phyloP scores from a whole-genome alignment of 2,113 vertebrate genomes.

The Tetraodon nigroviridis region DNA sequence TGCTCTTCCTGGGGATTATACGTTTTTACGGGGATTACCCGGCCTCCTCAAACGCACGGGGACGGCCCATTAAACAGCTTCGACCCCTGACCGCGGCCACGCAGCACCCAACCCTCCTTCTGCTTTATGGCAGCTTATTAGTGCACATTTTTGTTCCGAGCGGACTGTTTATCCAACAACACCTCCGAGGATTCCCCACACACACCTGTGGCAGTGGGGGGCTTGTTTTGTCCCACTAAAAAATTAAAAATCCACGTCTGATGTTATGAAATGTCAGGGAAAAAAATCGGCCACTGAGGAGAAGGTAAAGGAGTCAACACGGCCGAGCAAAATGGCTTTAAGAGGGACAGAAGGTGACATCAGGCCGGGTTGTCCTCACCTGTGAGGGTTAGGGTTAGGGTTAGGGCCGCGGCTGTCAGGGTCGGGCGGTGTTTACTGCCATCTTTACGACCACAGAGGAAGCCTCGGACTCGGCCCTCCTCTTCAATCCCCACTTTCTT shows the following conservation, averaged over 20 bases:
- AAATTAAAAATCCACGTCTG: neutral
- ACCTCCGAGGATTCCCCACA: too few relatives aligned
- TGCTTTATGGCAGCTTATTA: too few relatives aligned
- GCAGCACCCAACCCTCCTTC: too few relatives aligned
- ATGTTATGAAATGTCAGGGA: neutral
- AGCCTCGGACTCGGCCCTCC: slow-evolving; percentile 32
- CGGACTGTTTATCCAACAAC: too few relatives aligned
- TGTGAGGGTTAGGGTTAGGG: too few relatives aligned
- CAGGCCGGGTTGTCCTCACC: too few relatives aligned
- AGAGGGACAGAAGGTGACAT: too few relatives aligned
- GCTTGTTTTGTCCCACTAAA: neutral
- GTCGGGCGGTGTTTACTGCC: slow-evolving; percentile 21
- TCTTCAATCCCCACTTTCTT: slow-evolving; percentile 40
- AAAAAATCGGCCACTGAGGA: too few relatives aligned
- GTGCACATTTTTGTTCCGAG: too few relatives aligned
- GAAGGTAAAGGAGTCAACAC: too few relatives aligned
- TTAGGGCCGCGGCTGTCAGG: neutral
- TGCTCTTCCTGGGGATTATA: slow-evolving; percentile 72
- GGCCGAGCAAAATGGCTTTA: too few relatives aligned
- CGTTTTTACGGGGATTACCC: slow-evolving; percentile 71
- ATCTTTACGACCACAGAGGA: slow-evolving; percentile 51
- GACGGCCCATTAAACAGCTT: neutral
- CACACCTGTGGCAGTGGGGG: too few relatives aligned
- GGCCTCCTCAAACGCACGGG: slow-evolving; percentile 59
- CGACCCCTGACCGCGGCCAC: neutral